Base-by-base conservation (phyloP, 2,888 invertebrate species). In the Artemia sp. region DNA sequence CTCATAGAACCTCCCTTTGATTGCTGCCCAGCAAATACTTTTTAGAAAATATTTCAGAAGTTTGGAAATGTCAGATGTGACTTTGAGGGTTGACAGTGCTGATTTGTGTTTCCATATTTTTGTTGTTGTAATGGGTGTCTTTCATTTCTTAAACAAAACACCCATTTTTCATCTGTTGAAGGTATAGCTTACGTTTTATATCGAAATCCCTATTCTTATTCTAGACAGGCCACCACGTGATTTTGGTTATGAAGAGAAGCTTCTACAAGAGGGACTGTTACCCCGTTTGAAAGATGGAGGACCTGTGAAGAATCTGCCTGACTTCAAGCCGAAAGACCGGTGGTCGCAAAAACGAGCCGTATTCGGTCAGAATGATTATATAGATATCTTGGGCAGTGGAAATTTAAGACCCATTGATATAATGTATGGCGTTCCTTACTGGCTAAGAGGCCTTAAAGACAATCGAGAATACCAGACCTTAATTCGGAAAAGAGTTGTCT, bases 351-450 rank as follows among this genome's bases (percentile, higher is more conserved):
- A 85, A 74, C 84, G 84, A 75, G 92, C 93, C 2, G 78, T 92
- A 0, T 92, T 90, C 80, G 96, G 96, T 0, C 94, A 94, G 78
- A 96, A 96, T 80, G 95, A 96, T 79, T 96, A 95, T 76, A 93
- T 96, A 73, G 95, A 97, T 78, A 93, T 97, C 71, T 82, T 97
- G 69, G 96, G 96, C 2, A 85, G 87, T 76, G 90, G 89, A 52
- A 82, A 82, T 14, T 74, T 88, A 8, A 90, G 93, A 77, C 95
- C 96, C 0, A 86, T 88, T 0, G 87, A 85, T 76, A 84, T 94
- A 12, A 78, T 92, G 12, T 92, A 93, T 76, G 85, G 87, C 72
- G 84, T 93, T 8, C 96, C 96, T 0, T 79, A 83, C 0, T 97
- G 95, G 95, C 81, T 97, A 52, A 84, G 90, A 75, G 96, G 95